phyloP scores from a whole-genome alignment of 2,113 vertebrate species.

The Plecturocebus donacophilus region DNA sequence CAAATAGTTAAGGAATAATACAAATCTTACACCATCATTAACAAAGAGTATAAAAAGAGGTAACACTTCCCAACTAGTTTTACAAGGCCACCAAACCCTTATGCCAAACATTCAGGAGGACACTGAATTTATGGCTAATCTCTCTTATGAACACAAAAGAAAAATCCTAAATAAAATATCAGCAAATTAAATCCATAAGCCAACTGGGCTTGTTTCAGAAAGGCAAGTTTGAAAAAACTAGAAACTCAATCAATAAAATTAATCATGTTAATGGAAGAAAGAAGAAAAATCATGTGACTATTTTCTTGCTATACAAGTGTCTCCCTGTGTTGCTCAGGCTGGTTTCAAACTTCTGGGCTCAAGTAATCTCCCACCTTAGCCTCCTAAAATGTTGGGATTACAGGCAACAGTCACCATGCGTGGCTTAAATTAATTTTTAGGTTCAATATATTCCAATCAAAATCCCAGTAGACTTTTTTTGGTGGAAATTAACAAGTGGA shows the following conservation, averaged over 20 bases:
- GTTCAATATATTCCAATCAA: neutral
- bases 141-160: neutral
- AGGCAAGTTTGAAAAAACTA: neutral
- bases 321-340: too few relatives aligned
- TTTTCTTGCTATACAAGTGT: neutral
- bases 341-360: too few relatives aligned
- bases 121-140: neutral
- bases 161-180: neutral
- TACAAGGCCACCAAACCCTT: neutral
- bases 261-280: neutral
- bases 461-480: neutral
- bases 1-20: neutral
- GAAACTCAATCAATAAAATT: slow-evolving; percentile 17
- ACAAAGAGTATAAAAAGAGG: neutral
- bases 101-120: neutral
- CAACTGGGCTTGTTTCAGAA: neutral
- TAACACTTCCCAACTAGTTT: neutral
- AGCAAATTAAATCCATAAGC: neutral
- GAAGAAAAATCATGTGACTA: neutral
- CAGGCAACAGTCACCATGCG: too few relatives aligned
- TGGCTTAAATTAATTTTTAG: neutral
- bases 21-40: neutral
- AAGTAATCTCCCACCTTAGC: too few relatives aligned
- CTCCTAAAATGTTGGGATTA: too few relatives aligned
- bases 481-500: neutral